A percentile compares a stretch with the other conserved stretches of the same genome.
phyloP scores from a whole-genome alignment of 2,113 vertebrate species.

The Pagrus major region DNA sequence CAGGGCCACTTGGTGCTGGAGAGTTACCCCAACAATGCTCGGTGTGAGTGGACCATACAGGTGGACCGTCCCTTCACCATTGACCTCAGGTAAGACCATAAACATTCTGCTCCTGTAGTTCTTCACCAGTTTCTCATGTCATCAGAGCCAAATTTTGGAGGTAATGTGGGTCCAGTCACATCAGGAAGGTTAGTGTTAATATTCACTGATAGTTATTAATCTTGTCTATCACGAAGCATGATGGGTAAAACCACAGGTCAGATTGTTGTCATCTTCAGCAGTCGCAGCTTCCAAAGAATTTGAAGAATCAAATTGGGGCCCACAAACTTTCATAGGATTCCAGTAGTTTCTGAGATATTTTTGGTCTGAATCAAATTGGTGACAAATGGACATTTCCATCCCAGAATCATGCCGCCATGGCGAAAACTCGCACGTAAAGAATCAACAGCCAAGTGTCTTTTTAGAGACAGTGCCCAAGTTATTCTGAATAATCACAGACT shows the following conservation, averaged over 20 bases:
- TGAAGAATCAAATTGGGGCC: neutral
- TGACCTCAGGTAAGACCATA: constrained; percentile 89
- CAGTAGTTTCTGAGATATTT: neutral
- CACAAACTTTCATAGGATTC: neutral
- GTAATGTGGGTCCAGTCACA: neutral
- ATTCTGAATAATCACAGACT: neutral
- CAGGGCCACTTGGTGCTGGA: constrained; percentile 95
- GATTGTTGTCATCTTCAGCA: neutral
- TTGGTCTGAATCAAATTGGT: neutral
- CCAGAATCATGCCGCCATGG: neutral
- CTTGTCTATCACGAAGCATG: neutral
- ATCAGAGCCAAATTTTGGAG: neutral
- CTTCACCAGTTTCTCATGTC: neutral
- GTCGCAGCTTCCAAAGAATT: neutral
- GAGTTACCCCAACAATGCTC: constrained; percentile 95
- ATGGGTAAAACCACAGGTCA: neutral
- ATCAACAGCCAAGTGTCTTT: neutral
- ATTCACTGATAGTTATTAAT: neutral
- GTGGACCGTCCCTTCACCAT: constrained; percentile 90
- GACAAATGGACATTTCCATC: neutral
- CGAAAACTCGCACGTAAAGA: neutral
- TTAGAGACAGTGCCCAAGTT: neutral
- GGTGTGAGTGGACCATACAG: constrained; percentile 95
- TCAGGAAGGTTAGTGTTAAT: neutral
- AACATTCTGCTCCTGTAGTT: neutral